These are phyloP conservation scores for Sminthurides aquaticus DNA, from an alignment of 2,888 invertebrate species.

Conservation along the genomic window DNA sequence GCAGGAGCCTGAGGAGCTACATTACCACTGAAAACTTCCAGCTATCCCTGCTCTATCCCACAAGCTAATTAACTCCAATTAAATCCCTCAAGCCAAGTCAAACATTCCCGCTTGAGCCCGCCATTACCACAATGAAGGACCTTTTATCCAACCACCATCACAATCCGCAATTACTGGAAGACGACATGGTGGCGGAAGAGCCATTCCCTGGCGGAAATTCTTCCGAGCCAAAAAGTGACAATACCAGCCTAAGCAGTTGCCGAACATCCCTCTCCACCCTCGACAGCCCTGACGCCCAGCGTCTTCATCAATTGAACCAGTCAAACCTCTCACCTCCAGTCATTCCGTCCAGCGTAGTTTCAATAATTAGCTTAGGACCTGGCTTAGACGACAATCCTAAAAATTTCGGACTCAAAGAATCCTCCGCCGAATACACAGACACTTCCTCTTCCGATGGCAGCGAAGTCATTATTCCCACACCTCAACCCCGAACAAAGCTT, in stretches of 20 bases:
- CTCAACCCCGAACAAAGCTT: slow-evolving; percentile 17
- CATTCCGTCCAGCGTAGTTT: slow-evolving; percentile 13
- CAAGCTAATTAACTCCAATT: background rate
- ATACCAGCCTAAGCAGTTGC: slow-evolving; percentile 12
- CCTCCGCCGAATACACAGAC: slow-evolving; percentile 10
- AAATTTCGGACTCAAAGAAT: slow-evolving; percentile 15
- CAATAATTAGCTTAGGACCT: slow-evolving; percentile 19
- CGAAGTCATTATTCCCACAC: slow-evolving; percentile 19
- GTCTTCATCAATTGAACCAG: background rate
- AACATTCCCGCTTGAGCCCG: too few relatives aligned
- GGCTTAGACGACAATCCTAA: slow-evolving; percentile 17
- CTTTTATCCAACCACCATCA: slow-evolving; percentile 12
- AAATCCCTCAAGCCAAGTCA: too few relatives aligned
- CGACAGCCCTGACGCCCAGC: background rate
- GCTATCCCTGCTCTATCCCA: background rate
- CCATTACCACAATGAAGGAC: slow-evolving; percentile 7
- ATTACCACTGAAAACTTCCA: too few relatives aligned
- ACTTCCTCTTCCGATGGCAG: slow-evolving; percentile 15
- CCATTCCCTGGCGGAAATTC: background rate
- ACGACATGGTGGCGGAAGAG: slow-evolving; percentile 3
- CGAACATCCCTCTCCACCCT: slow-evolving; percentile 8
- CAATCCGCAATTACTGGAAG: slow-evolving; percentile 11
- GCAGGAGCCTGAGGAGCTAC: background rate
- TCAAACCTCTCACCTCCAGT: background rate
- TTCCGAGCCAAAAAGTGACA: slow-evolving; percentile 4